phyloP scores from a whole-genome alignment of 2,113 vertebrate species.

The Condylura cristata region DNA sequence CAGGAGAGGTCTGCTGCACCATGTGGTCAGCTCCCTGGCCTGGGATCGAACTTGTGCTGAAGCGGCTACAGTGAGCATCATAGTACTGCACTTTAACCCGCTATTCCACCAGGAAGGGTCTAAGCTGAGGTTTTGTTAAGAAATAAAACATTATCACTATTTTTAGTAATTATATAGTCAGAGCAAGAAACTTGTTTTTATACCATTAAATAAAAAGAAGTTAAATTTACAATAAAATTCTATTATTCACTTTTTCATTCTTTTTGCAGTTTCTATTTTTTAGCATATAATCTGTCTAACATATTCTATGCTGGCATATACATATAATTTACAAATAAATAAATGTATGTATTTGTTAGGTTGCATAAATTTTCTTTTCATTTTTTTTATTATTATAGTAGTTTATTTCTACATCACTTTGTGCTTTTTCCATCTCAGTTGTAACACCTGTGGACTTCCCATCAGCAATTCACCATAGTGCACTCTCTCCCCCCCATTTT shows the following conservation, averaged over 20 bases:
- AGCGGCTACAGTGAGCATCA: too few relatives aligned
- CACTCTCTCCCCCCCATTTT: too few relatives aligned
- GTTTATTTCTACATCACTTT: too few relatives aligned
- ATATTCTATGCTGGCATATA: neutral
- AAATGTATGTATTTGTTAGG: neutral
- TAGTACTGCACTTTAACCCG: too few relatives aligned
- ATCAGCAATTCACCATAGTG: too few relatives aligned
- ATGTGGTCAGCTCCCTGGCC: too few relatives aligned
- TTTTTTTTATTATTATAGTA: too few relatives aligned
- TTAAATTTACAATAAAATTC: neutral
- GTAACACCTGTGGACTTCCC: too few relatives aligned
- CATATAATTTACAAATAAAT: slow-evolving; percentile 7
- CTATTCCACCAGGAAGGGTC: too few relatives aligned
- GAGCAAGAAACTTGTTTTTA: neutral
- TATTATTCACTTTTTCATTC: neutral
- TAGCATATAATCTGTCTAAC: neutral
- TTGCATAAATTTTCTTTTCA: neutral
- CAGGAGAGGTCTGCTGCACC: too few relatives aligned
- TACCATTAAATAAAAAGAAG: slow-evolving; percentile 7
- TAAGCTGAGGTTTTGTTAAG: neutral
- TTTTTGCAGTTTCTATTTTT: slow-evolving; percentile 4
- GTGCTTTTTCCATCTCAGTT: too few relatives aligned
- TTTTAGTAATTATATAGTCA: slow-evolving; percentile 32
- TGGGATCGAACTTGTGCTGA: too few relatives aligned
- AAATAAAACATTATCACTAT: neutral